Evolutionary conservation across 2,888 invertebrate genomes (phyloP).

Genomic region (Drosophila nr. fundita): DNA sequence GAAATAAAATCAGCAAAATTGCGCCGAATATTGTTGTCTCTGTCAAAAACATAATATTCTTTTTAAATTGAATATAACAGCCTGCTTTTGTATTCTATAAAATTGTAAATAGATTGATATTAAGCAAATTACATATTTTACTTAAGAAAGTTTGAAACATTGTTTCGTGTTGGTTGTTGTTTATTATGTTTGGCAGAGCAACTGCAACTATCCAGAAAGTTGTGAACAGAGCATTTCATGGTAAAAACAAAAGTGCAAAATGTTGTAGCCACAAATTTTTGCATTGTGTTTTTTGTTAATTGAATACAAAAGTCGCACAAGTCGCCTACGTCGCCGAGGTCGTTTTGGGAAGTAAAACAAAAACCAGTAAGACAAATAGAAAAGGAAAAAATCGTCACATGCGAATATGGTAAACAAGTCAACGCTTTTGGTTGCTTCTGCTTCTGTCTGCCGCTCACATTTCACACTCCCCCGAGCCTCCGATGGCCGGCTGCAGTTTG

Average conservation of each 20-base stretch:
- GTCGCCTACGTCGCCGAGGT: constrained; percentile 29
- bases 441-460: constrained; percentile 22
- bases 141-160: not conserved
- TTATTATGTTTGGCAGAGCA: not conserved
- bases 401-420: constrained; percentile 44
- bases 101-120: not conserved
- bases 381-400: constrained; percentile 53
- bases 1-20: not conserved
- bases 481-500: constrained; percentile 35
- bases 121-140: not conserved
- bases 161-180: not conserved
- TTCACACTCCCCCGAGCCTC: constrained; percentile 23
- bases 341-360: constrained; percentile 23
- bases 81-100: not conserved
- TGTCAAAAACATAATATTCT: not conserved
- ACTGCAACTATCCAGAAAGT: not conserved
- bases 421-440: constrained; percentile 29
- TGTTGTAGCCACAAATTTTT: constrained; percentile 61
- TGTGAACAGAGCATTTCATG: not conserved
- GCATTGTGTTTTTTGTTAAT: constrained; percentile 63
- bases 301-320: constrained; percentile 52
- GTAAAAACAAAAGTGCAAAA: constrained; percentile 59
- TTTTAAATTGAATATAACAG: not conserved
- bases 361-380: not conserved
- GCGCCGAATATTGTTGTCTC: constrained; percentile 24